Conservation (phyloP, 2,888 invertebrate genomes). For the Watsonalla binaria region DNA sequence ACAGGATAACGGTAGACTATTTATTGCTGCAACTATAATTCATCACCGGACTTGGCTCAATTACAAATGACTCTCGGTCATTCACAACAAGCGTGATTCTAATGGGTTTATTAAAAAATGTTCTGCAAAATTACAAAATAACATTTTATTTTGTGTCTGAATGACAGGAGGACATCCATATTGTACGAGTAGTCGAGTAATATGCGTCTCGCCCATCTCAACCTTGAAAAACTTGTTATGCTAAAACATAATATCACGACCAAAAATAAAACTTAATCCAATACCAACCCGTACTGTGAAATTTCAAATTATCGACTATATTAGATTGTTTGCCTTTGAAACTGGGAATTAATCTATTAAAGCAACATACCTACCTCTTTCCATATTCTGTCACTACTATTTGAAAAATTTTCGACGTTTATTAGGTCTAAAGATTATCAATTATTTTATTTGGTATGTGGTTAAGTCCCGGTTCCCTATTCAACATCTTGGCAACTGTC, state of each 20-base stretch:
- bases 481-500: no score
- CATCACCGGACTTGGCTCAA: no score
- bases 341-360: not conserved
- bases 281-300: conserved; percentile 29
- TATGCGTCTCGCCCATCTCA: conserved; percentile 40
- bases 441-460: no score
- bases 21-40: no score
- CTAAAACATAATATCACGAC: conserved; percentile 56
- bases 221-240: conserved; percentile 72
- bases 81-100: not conserved
- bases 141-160: conserved; percentile 14
- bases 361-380: no score
- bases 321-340: not conserved
- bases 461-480: no score
- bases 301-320: conserved; percentile 27
- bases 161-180: conserved; percentile 38
- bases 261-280: conserved; percentile 47
- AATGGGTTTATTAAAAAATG: not conserved
- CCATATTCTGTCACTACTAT: no score
- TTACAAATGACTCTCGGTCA: not conserved
- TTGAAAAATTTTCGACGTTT: no score
- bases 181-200: conserved; percentile 38
- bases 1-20: not conserved
- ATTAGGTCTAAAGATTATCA: no score
- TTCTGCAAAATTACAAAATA: conserved; percentile 2